These are phyloP conservation scores for Tenthredo amoena DNA, from an alignment of 2,888 invertebrate genomes.

Conservation along the genomic window DNA sequence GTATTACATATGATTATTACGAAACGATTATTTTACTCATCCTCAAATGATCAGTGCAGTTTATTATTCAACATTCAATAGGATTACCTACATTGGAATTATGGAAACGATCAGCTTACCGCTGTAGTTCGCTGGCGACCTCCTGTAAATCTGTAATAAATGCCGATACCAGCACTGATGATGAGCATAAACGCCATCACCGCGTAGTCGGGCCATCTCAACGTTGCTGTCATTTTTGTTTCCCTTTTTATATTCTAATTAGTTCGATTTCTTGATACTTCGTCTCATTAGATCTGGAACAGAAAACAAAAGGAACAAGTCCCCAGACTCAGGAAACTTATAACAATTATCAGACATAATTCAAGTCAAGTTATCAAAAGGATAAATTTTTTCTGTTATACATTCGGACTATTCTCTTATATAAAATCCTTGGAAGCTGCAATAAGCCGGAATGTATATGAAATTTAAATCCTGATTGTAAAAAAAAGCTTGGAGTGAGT, in stretches of 20 bases:
- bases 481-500: background rate
- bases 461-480: background rate
- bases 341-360: background rate
- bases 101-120: slow-evolving; percentile 76
- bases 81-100: background rate
- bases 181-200: slow-evolving; percentile 86
- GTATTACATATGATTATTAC: background rate
- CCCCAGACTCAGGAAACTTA: background rate
- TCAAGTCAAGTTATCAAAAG: background rate
- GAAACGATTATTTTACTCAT: background rate
- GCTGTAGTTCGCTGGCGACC: slow-evolving; percentile 91
- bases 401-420: background rate
- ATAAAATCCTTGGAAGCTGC: background rate
- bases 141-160: slow-evolving; percentile 92
- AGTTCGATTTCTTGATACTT: background rate
- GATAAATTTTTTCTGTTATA: background rate
- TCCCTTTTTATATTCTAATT: background rate
- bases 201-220: slow-evolving; percentile 87
- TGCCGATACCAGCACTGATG: slow-evolving; percentile 88
- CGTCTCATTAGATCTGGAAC: background rate
- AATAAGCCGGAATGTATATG: background rate
- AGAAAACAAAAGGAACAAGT: background rate
- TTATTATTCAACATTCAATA: background rate
- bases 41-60: background rate
- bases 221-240: slow-evolving; percentile 67